A percentile compares a stretch with the other conserved stretches of the same genome.
phyloP scores from a whole-genome alignment of 2,888 invertebrate species.

The Opisthograptis luteolata region DNA sequence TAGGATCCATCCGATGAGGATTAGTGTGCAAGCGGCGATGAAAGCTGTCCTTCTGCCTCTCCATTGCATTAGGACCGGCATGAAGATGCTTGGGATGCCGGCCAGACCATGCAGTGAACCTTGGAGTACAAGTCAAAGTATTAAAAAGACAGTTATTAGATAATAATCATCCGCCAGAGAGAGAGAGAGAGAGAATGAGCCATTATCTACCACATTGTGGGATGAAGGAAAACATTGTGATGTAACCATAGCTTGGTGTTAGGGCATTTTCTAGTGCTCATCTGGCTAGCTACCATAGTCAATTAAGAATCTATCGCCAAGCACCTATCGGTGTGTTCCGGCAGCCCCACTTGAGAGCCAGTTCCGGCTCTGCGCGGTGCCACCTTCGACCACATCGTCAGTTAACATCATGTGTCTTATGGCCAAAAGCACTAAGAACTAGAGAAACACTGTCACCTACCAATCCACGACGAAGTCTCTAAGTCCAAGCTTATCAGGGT shows the following conservation, averaged over 20 bases:
- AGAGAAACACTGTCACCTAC: conserved; percentile 28
- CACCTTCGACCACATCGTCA: no score
- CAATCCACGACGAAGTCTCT: conserved; percentile 41
- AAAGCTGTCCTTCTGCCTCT: conserved; percentile 38
- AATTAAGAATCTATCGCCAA: no score
- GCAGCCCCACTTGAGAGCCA: no score
- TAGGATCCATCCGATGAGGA: conserved; percentile 35
- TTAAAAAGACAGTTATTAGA: not conserved
- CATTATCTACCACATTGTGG: no score
- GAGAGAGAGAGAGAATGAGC: no score
- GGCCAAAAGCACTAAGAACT: no score
- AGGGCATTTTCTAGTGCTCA: no score
- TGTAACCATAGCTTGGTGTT: no score
- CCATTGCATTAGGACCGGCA: conserved; percentile 39
- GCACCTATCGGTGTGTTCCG: no score
- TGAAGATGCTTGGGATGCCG: conserved; percentile 39
- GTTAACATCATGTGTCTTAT: not conserved
- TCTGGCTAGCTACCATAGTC: no score
- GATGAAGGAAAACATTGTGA: no score
- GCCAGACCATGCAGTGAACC: conserved; percentile 40
- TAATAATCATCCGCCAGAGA: not conserved
- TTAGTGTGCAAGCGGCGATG: conserved; percentile 33
- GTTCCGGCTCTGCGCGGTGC: no score
- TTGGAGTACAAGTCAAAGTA: conserved; percentile 17
- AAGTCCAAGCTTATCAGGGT: conserved; percentile 35